Base-by-base conservation (phyloP, 1,140 invertebrate species). In the Phenacoccus solenopsis region DNA sequence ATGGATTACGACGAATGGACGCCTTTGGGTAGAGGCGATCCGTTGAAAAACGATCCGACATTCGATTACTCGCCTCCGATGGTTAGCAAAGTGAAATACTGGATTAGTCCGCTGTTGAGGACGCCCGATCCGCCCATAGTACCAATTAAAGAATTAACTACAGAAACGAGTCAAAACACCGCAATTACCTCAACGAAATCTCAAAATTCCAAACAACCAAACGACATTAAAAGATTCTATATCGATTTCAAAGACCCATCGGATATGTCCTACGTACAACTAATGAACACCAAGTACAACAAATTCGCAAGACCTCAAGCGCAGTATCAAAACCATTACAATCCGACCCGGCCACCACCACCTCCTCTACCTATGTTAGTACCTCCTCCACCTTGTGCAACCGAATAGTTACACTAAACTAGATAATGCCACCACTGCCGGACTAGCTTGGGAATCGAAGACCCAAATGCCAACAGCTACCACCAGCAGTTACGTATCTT, bases 1-100 rank as follows among this genome's bases (percentile, higher is more conserved):
- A 87, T 88, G 84, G 85, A 88, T 73, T 88, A 88, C 75, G 82
- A 84, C 71, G 87, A 90, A 77, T 90, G 89, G 89, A 88, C 86
- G 70, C 89, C 89, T 1, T 75, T 88, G 49, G 88, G 88, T 7
- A 83, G 86, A 35, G 88, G 88, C 1, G 88, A 90, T 77, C 88
- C 88, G 0, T 75, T 90, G 24, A 88, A 88, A 73, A 90, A 90
- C 74, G 88, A 90, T 77, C 88, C 89, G 0, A 90, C 88, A 1
- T 90, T 87, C 74, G 88, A 90, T 74, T 90, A 90, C 75, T 87
- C 89, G 22, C 89, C 88, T 1, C 88, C 89, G 1, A 84, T 88
- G 2, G 76, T 90, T 28, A 88, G 90, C 28, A 79, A 83, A 21
- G 88, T 90, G 13, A 87, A 87, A 72, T 90, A 90, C 74, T 90